Base-by-base conservation (phyloP, 2,113 vertebrate genomes). In the Prunella himalayana region DNA sequence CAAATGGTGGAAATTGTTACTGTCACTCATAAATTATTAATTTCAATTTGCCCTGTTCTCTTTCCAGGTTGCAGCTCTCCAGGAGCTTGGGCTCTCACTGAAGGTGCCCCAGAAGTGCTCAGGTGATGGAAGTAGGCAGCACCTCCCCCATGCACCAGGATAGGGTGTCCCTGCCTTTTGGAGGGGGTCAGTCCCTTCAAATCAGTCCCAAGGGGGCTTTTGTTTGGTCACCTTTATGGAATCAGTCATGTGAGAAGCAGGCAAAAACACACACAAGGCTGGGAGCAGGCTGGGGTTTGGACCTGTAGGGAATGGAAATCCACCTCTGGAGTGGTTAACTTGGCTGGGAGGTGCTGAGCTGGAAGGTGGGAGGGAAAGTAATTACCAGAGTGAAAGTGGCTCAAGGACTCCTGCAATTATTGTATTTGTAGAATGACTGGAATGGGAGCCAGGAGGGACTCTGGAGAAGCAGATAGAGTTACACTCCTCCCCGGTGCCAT, bases 1-100 rank as follows among this genome's bases (percentile, higher is more conserved):
- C 5, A 0, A 88, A 92, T 73, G 75, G 71, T 91, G 39, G 59
- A 86, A 95, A 90, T 80, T 88, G 85, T 66, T 90, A 31, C 66
- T 77, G 85, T 92, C 90, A 88, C 54, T 95, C 94, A 96, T 94
- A 90, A 95, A 90, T 94, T 92, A 90, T 95, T 90, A 73, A 93
- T 91, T 94, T 83, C 71, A 37, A 51, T 86, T 77, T 80, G 12
- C 31, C 42, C 27, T 66, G n/a, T 61, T 77, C 50, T 89, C 37
- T 80, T 92, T 64, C 49, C 73, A 79, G 37, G 53, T 24, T 80
- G 47, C 35, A 83, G 53, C 44, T 71, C 42, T 69, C 3, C 1
- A 76, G 25, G 31, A 91, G 44, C 49, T 21, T 12, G n/a, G 42
- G 25, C 14, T 89, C 22, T 63, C 7, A 1, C 5, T 42, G 83